Evolutionary conservation across 2,888 invertebrate species (phyloP), one percentile per base, ranked within the genome.

Genomic region (Antheraea assamensis): DNA sequence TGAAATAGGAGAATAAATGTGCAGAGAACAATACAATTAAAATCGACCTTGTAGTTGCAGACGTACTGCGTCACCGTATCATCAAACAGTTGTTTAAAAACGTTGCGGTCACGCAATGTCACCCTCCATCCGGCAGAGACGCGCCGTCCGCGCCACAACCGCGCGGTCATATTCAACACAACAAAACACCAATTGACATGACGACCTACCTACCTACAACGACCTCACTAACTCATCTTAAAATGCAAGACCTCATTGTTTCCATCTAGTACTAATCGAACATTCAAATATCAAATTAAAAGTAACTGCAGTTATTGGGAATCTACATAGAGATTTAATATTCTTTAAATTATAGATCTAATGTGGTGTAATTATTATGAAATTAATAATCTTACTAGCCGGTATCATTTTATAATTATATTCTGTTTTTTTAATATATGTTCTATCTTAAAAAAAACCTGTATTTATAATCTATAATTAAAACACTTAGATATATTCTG

Each of bases 101-200:
- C 85, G 82, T 81, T 86, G 90, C 92, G 92, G 92, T 92, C 92
- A 86, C 81, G 80, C 90, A 92, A 93, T 89, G 93, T 93, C 92
- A 92, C 91, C 92, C 87, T 87, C 88, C 89, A 91, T 90, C 90
- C 90, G 88, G 87, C 86, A 87, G 86, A 90, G 90, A 88, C 91
- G 84, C 82, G 81, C 80, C 84, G 87, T 80, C 84, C 85, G 82
- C 83, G 77, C 75, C 78, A 74, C 72, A 75, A 74, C 74, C 76
- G 61, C 61, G 80, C 87, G 88, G 90, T 90, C 90, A 90, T 89
- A 88, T 89, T 90, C 88, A 88, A 81, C 85, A 84, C 80, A 83
- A 85, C 87, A 87, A 88, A 88, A 88, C 84, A 82, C 81, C 85
- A 87, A 86, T 87, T 88, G 89, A 87, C 87, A 85, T 83, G 80